phyloP scores from a whole-genome alignment of 2,888 invertebrate species.

The Rhagophthalmus giganteus region DNA sequence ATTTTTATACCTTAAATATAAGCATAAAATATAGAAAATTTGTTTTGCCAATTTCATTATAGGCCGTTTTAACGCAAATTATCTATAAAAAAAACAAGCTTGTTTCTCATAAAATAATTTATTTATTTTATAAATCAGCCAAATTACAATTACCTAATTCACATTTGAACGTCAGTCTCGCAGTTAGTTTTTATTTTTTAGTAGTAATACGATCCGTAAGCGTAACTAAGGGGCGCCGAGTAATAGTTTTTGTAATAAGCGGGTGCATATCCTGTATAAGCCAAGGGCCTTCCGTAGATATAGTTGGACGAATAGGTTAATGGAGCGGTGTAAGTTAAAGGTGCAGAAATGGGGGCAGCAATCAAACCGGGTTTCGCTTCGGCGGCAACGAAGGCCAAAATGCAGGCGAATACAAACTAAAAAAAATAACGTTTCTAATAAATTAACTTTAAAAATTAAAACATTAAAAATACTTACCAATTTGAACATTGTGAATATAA shows the following conservation, averaged over 20 bases:
- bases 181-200: slow-evolving; percentile 2
- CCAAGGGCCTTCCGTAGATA: slow-evolving; percentile 41
- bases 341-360: slow-evolving; percentile 50
- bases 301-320: slow-evolving; percentile 20
- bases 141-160: neutral
- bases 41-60: too few species aligned
- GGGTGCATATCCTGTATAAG: slow-evolving; percentile 30
- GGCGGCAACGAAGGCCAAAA: slow-evolving; percentile 56
- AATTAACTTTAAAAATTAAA: slow-evolving; percentile 5
- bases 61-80: too few species aligned
- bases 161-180: neutral
- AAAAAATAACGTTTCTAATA: slow-evolving; percentile 34
- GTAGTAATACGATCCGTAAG: slow-evolving; percentile 26
- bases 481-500: slow-evolving; percentile 11
- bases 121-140: too few species aligned
- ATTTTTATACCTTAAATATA: too few species aligned
- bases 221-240: slow-evolving; percentile 35
- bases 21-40: too few species aligned
- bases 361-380: slow-evolving; percentile 52
- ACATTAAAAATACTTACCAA: neutral
- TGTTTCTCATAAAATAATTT: too few species aligned
- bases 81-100: too few species aligned
- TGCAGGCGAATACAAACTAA: slow-evolving; percentile 56
- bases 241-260: slow-evolving; percentile 33
- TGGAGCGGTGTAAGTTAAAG: slow-evolving; percentile 21